Percentiles rank a stretch among this genome's conserved stretches.
These are phyloP conservation scores for Saguinus imperator DNA, from an alignment of 2,113 vertebrate genomes.

Conservation along the genomic window DNA sequence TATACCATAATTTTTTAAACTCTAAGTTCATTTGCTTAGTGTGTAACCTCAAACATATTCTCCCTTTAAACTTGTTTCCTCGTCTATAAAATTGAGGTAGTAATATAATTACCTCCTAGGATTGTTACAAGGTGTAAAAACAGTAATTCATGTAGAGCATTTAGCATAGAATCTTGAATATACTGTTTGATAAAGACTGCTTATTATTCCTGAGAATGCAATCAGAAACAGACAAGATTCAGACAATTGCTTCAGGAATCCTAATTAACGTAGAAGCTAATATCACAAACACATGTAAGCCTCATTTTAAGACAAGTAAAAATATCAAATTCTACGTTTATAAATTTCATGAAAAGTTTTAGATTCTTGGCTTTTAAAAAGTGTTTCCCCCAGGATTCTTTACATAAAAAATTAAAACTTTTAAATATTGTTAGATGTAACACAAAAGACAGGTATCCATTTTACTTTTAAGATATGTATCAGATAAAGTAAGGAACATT, in stretches of 20 bases:
- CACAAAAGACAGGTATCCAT: background rate
- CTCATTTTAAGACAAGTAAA: constrained; percentile 15
- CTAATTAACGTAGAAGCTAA: constrained; percentile 8
- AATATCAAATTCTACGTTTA: background rate
- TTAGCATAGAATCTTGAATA: background rate
- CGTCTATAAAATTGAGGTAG: background rate
- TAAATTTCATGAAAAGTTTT: background rate
- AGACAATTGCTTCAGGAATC: background rate
- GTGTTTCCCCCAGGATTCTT: background rate
- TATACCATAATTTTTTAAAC: background rate
- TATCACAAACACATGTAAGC: background rate
- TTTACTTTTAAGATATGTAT: background rate
- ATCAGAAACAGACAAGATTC: background rate
- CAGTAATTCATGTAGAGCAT: background rate
- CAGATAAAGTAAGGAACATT: background rate
- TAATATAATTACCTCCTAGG: background rate
- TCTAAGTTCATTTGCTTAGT: background rate
- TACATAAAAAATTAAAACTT: background rate
- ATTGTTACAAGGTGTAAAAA: background rate
- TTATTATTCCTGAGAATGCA: background rate
- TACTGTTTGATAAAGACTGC: background rate
- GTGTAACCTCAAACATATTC: background rate
- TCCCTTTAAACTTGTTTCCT: background rate
- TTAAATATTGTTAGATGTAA: background rate
- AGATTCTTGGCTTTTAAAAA: constrained; percentile 7